Percentiles rank a stretch among this genome's conserved stretches.
These are phyloP conservation scores for Lepidothrix coronata DNA, from an alignment of 2,113 vertebrate species.

Conservation along the genomic window DNA sequence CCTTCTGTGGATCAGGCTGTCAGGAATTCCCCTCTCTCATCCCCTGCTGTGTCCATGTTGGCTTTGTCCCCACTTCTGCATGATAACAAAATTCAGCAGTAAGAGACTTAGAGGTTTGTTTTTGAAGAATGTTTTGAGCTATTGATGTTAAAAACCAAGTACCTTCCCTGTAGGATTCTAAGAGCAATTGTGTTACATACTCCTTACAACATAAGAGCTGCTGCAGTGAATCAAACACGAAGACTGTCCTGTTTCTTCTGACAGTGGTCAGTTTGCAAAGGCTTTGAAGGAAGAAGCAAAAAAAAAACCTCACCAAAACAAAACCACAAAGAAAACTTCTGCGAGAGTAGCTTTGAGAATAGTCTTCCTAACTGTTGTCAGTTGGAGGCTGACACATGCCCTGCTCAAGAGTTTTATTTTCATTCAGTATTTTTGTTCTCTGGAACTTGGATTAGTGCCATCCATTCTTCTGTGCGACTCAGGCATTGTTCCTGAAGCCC, in stretches of 20 bases:
- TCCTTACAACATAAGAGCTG: neutral
- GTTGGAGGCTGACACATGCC: neutral
- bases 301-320: neutral
- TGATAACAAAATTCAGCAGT: neutral
- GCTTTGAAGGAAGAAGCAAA: neutral
- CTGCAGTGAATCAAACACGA: neutral
- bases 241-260: neutral
- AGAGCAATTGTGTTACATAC: neutral
- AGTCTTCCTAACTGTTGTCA: neutral
- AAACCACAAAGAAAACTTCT: neutral
- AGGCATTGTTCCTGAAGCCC: neutral
- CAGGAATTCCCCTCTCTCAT: neutral
- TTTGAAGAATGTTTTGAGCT: neutral
- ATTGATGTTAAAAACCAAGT: neutral
- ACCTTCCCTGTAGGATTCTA: neutral
- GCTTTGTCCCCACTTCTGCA: neutral
- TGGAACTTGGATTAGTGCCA: neutral
- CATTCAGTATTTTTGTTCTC: slow-evolving; percentile 3
- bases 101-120: neutral
- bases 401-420: slow-evolving; percentile 20
- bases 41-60: neutral
- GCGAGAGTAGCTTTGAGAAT: neutral
- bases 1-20: neutral
- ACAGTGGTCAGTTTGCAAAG: neutral
- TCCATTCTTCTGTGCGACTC: neutral